Conservation (phyloP, 2,113 vertebrate species). For the Callionymus lyra region DNA sequence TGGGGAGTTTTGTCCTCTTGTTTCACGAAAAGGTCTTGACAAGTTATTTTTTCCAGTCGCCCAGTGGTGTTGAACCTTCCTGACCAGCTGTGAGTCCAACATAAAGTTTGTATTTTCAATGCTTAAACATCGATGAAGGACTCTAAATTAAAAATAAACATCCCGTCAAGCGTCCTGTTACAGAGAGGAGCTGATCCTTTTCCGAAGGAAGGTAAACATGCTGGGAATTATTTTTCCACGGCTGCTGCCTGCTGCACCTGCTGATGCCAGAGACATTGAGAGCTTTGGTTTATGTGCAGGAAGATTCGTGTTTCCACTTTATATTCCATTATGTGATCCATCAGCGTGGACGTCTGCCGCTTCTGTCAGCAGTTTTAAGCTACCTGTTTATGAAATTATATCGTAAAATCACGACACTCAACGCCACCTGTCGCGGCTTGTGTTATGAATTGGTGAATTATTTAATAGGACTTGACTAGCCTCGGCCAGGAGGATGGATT, state of each 20-base stretch:
- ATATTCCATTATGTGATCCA: slow-evolving; percentile 20
- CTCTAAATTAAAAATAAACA: slow-evolving; percentile 1
- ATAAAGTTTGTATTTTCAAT: slow-evolving; percentile 44
- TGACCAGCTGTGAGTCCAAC: slow-evolving; percentile 50
- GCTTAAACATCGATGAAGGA: slow-evolving; percentile 14
- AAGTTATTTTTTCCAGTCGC: slow-evolving; percentile 65
- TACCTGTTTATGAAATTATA: too few species aligned
- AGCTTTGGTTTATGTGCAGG: slow-evolving; percentile 19
- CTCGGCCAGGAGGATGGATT: not conserved
- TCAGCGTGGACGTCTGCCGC: slow-evolving; percentile 4
- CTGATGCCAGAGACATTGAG: slow-evolving; percentile 17
- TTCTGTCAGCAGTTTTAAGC: too few species aligned
- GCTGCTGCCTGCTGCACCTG: slow-evolving; percentile 11
- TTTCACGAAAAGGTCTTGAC: slow-evolving; percentile 62
- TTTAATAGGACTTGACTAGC: not conserved
- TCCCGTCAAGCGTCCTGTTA: too few species aligned
- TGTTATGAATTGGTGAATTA: too few species aligned
- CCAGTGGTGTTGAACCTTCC: too few species aligned
- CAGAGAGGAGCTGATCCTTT: too few species aligned
- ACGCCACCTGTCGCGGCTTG: too few species aligned
- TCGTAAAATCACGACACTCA: too few species aligned
- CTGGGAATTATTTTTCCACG: slow-evolving; percentile 30
- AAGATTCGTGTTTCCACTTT: slow-evolving; percentile 9
- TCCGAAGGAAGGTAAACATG: slow-evolving; percentile 10
- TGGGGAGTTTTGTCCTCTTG: slow-evolving; percentile 56